phyloP scores from a whole-genome alignment of 2,113 vertebrate genomes.

The Dermatemys mawii region DNA sequence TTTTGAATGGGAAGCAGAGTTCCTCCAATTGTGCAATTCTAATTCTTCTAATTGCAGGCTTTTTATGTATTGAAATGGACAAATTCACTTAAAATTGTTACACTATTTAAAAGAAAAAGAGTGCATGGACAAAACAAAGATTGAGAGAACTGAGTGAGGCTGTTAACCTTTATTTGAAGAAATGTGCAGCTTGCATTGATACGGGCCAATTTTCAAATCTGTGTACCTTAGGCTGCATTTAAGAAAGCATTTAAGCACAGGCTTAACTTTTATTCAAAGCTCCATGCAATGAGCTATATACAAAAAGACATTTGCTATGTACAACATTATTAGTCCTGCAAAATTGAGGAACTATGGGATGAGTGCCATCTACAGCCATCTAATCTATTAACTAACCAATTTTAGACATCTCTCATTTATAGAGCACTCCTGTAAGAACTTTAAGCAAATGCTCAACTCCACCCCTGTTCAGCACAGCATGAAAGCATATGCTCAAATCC shows the following conservation, averaged over 20 bases:
- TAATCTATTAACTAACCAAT: background rate
- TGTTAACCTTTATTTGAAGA: background rate
- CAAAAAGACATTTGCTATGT: accelerated
- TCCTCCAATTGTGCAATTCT: constrained; percentile 43
- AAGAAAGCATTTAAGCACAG: background rate
- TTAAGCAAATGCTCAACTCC: background rate
- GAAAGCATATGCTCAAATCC: background rate
- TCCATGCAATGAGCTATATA: accelerated
- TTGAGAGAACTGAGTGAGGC: background rate
- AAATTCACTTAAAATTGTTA: background rate
- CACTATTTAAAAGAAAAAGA: background rate
- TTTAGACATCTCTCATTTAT: accelerated
- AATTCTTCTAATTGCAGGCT: constrained; percentile 16
- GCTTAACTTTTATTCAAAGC: background rate
- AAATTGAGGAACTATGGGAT: accelerated
- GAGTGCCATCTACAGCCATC: constrained; percentile 17
- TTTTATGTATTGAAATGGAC: background rate
- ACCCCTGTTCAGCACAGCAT: background rate
- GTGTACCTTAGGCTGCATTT: background rate
- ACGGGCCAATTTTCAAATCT: accelerated
- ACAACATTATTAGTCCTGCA: accelerated
- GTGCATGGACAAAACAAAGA: accelerated
- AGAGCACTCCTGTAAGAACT: accelerated
- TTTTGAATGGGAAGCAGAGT: constrained; percentile 45
- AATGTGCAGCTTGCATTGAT: background rate